Evolutionary conservation across 2,888 invertebrate species (phyloP).

Genomic region (Arctia plantaginis): DNA sequence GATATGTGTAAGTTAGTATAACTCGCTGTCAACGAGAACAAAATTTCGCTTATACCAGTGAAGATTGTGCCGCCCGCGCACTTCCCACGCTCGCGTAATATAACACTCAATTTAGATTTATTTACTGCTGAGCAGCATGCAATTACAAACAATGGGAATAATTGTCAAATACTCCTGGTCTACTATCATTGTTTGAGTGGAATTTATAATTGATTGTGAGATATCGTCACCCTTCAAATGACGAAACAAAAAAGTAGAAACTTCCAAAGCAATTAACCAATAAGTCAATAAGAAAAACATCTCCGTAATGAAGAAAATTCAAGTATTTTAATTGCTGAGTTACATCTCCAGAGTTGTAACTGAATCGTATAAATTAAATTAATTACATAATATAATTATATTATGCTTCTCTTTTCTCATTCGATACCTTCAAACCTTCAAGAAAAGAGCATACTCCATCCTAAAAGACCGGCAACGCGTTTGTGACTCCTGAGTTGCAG

Average conservation of each 20-base stretch:
- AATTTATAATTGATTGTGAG: background rate
- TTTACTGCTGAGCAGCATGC: conserved; percentile 27
- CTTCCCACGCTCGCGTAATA: conserved; percentile 39
- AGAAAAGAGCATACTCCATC: no score
- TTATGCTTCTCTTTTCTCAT: no score
- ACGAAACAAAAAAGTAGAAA: background rate
- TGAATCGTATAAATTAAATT: no score
- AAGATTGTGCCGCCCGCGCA: conserved; percentile 70
- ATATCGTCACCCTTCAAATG: background rate
- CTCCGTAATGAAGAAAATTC: no score
- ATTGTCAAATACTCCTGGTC: conserved; percentile 15
- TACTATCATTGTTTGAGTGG: background rate
- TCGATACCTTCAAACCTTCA: no score
- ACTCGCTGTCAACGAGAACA: conserved; percentile 7
- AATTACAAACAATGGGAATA: conserved; percentile 31
- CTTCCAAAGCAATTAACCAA: background rate
- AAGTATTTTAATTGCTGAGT: no score
- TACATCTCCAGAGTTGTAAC: no score
- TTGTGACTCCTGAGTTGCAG: no score
- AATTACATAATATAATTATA: no score
- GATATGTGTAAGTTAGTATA: background rate
- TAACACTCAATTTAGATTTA: conserved; percentile 52
- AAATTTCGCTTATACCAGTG: conserved; percentile 48
- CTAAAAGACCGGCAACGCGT: no score
- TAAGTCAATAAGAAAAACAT: no score